phyloP scores from a whole-genome alignment of 1,140 invertebrate genomes.

The Hyles euphorbiae region DNA sequence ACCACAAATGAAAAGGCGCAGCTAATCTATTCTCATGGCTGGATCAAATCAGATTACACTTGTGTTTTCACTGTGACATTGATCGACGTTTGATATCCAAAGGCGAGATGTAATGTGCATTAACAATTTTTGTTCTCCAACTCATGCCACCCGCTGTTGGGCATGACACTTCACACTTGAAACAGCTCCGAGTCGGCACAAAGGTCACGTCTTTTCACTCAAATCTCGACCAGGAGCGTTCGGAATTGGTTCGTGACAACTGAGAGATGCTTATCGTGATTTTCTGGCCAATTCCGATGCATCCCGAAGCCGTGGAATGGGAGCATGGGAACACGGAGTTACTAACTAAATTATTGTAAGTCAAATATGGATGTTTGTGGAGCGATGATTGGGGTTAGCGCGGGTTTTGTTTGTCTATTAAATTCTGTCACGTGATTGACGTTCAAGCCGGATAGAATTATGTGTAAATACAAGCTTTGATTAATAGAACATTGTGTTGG shows the following conservation, averaged over 20 bases:
- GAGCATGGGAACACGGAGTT: conserved; percentile 59
- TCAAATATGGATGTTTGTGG: conserved; percentile 59
- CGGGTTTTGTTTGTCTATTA: conserved; percentile 39
- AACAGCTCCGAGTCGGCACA: conserved; percentile 43
- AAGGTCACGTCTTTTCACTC: conserved; percentile 69
- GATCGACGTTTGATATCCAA: conserved; percentile 65
- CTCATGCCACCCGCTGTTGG: conserved; percentile 57
- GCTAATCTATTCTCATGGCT: conserved; percentile 47
- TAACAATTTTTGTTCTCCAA: conserved; percentile 44
- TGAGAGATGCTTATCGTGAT: conserved; percentile 69
- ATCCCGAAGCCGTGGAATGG: conserved; percentile 49
- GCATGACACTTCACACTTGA: conserved; percentile 66
- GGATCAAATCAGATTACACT: conserved; percentile 54
- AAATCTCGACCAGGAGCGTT: conserved; percentile 61
- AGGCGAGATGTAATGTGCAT: conserved; percentile 42
- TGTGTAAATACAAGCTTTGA: conserved; percentile 7
- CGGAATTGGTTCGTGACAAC: conserved; percentile 71
- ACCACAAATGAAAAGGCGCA: conserved; percentile 41
- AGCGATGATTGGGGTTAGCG: conserved; percentile 42
- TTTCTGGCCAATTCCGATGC: conserved; percentile 66
- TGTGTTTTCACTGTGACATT: conserved; percentile 55
- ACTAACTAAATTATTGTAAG: conserved; percentile 55
- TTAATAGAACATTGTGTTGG: too few relatives aligned
- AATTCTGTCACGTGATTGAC: conserved; percentile 39
- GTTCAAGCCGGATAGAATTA: conserved; percentile 20